Evolutionary conservation across 2,797 vertebrate species (phyloP).

Genomic region (Centropyge bicolor): DNA sequence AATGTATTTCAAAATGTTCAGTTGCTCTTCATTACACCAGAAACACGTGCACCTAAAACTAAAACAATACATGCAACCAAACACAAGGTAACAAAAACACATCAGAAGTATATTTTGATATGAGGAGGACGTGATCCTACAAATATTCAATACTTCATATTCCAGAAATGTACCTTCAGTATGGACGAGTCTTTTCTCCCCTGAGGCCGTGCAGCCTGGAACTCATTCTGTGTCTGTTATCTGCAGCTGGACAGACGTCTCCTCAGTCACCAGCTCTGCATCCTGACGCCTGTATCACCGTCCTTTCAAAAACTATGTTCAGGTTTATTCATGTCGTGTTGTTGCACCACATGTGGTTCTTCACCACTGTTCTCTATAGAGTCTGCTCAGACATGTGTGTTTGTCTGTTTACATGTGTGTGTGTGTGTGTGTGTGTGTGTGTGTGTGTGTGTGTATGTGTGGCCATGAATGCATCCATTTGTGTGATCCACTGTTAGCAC

Average conservation of each 20-base stretch:
- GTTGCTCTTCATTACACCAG: no score
- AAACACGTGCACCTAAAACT: no score
- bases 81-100: background rate
- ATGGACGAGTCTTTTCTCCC: background rate
- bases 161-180: background rate
- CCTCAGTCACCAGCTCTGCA: slow-evolving; percentile 24
- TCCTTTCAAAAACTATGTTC: background rate
- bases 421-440: background rate
- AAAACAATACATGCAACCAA: background rate
- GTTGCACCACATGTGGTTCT: background rate
- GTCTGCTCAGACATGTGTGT: background rate
- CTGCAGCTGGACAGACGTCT: slow-evolving; percentile 40
- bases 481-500: background rate
- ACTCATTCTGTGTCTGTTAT: slow-evolving; percentile 25
- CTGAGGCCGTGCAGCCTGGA: background rate
- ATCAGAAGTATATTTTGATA: background rate
- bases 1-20: no score
- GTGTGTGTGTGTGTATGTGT: no score
- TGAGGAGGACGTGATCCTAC: background rate
- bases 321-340: background rate
- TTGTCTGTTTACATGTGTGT: background rate
- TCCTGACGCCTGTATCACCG: slow-evolving; percentile 17
- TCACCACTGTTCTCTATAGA: background rate
- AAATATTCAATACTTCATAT: background rate
- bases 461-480: background rate